Conservation (phyloP, 1,140 invertebrate genomes). For the Mycetomoellerius zeteki region DNA sequence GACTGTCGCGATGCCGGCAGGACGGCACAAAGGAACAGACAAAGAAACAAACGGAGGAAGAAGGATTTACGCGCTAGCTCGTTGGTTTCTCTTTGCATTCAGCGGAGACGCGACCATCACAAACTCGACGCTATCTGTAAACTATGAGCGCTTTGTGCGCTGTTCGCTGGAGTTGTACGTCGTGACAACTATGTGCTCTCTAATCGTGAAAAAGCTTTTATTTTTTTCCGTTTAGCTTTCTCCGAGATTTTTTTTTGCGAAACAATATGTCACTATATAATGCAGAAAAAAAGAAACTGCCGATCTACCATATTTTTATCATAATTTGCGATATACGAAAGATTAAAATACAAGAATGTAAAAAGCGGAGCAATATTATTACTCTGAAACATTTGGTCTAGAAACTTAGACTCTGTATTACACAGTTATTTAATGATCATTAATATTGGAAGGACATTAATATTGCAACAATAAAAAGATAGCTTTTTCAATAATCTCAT, state of each 20-base stretch:
- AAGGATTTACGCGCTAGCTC: constrained; percentile 30
- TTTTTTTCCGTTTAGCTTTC: constrained; percentile 32
- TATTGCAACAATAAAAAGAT: neutral
- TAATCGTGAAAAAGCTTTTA: constrained; percentile 75
- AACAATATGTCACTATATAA: constrained; percentile 11
- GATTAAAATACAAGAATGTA: neutral
- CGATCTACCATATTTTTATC: neutral
- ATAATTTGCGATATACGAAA: neutral
- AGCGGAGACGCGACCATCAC: constrained; percentile 65
- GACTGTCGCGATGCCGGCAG: neutral
- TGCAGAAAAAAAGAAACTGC: neutral
- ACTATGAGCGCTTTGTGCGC: constrained; percentile 70
- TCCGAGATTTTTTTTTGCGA: neutral
- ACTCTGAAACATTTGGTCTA: neutral
- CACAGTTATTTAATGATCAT: neutral
- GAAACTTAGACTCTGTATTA: neutral
- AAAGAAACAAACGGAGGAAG: constrained; percentile 16
- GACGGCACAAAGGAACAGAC: constrained; percentile 1
- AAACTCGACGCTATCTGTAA: constrained; percentile 74
- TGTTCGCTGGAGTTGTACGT: constrained; percentile 64
- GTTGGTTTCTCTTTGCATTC: constrained; percentile 67
- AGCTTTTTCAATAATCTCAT: neutral
- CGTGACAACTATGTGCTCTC: constrained; percentile 68
- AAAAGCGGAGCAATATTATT: neutral
- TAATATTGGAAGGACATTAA: neutral